These are phyloP conservation scores for Oryzias javanicus DNA, from an alignment of 2,113 vertebrate species.

Conservation along the genomic window DNA sequence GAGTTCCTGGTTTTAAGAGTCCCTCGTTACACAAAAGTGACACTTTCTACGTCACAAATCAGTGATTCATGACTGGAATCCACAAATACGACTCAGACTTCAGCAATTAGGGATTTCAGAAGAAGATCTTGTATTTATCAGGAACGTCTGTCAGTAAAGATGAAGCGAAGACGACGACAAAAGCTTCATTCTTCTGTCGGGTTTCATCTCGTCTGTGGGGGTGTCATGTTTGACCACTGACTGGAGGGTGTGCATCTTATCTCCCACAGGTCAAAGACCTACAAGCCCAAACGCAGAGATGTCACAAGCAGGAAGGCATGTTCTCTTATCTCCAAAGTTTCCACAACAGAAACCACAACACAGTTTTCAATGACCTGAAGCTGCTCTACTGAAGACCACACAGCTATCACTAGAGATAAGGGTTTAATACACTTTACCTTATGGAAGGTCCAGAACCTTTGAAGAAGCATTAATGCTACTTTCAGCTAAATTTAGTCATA, in stretches of 20 bases:
- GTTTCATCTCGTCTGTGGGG: conserved; percentile 35
- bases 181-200: conserved; percentile 15
- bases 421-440: no score
- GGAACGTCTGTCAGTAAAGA: not conserved
- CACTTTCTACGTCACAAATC: conserved; percentile 33
- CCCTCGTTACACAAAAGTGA: conserved; percentile 19
- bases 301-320: conserved; percentile 27
- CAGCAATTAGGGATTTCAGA: not conserved
- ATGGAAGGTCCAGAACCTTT: no score
- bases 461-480: no score
- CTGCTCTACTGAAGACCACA: conserved; percentile 17
- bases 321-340: conserved; percentile 31
- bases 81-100: conserved; percentile 22
- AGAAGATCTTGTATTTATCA: not conserved
- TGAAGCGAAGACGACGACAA: not conserved
- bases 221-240: conserved; percentile 35
- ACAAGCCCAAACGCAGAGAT: not conserved
- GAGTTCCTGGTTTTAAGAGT: conserved; percentile 8
- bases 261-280: conserved; percentile 28
- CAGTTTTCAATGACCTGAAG: not conserved
- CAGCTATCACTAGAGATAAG: no score
- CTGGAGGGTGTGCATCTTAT: conserved; percentile 18
- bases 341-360: conserved; percentile 4
- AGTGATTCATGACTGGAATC: conserved; percentile 37
- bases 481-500: no score